Conservation (phyloP, 2,113 vertebrate genomes). For the rabbit (Oryctolagus cuniculus) region DNA sequence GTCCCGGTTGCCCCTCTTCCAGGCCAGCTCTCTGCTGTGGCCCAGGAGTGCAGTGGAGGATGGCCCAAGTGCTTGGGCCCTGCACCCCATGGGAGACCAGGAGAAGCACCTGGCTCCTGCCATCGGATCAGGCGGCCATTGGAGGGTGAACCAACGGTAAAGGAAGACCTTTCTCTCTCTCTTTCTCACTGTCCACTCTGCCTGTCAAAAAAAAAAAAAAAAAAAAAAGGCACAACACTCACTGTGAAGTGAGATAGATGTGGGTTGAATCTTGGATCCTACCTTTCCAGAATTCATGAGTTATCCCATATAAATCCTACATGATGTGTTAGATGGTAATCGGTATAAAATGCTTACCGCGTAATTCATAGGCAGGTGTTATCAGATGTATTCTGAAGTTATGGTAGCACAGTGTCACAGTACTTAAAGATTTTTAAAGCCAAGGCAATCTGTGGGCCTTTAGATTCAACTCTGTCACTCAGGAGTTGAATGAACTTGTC, state of each 20-base stretch:
- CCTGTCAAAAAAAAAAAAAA: too few relatives aligned
- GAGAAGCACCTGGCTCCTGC: too few relatives aligned
- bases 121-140: too few relatives aligned
- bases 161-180: too few relatives aligned
- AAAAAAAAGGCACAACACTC: neutral
- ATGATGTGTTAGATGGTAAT: neutral
- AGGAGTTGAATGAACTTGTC: neutral
- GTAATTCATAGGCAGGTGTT: neutral
- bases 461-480: neutral
- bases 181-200: too few relatives aligned
- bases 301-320: neutral
- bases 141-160: too few relatives aligned
- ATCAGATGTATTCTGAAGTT: neutral
- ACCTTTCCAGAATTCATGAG: neutral
- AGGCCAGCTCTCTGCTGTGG: too few relatives aligned
- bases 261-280: neutral
- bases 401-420: neutral
- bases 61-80: too few relatives aligned
- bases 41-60: too few relatives aligned
- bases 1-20: too few relatives aligned
- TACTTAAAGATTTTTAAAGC: neutral
- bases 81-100: too few relatives aligned
- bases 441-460: neutral
- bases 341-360: neutral
- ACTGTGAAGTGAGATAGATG: neutral